Percentiles rank a stretch among this genome's conserved stretches.
These are phyloP conservation scores for Teleopsis dalmanni DNA, from an alignment of 1,140 invertebrate genomes.

Conservation along the genomic window DNA sequence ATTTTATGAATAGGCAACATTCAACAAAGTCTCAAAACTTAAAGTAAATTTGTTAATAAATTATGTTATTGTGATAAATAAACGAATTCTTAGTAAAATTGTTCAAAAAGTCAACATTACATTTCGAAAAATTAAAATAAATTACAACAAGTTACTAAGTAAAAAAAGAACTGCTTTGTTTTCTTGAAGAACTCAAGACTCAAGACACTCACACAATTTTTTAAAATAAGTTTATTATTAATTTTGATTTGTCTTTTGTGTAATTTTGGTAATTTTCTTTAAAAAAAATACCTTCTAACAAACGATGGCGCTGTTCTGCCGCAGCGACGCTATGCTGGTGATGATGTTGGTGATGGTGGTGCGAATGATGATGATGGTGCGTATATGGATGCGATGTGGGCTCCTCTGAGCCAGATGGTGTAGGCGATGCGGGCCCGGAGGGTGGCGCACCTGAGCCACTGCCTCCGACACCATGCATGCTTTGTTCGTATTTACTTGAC, in stretches of 20 bases:
- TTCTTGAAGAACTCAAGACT: too few relatives aligned
- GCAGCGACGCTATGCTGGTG: conserved; percentile 27
- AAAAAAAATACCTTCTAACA: conserved; percentile 40
- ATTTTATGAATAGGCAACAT: conserved; percentile 4
- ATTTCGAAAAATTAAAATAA: conserved; percentile 3
- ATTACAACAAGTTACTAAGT: neutral
- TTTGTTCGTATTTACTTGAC: conserved; percentile 40
- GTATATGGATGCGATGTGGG: conserved; percentile 6
- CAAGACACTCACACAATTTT: conserved; percentile 1
- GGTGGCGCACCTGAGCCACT: conserved; percentile 17
- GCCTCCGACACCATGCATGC: conserved; percentile 20
- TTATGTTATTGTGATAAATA: too few relatives aligned
- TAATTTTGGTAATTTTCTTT: conserved; percentile 12
- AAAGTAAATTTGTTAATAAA: neutral
- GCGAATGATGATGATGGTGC: conserved; percentile 17
- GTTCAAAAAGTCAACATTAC: conserved; percentile 1
- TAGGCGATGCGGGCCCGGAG: conserved; percentile 37
- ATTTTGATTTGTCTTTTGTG: conserved; percentile 5
- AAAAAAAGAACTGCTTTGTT: too few relatives aligned
- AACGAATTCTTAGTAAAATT: too few relatives aligned
- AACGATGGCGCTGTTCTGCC: conserved; percentile 38
- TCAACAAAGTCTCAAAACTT: neutral
- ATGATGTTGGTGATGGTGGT: conserved; percentile 22
- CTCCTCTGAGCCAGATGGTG: conserved; percentile 33
- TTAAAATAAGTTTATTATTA: neutral